Base-by-base conservation (phyloP, 1,140 invertebrate species). In the Macrobrachium rosenbergii region DNA sequence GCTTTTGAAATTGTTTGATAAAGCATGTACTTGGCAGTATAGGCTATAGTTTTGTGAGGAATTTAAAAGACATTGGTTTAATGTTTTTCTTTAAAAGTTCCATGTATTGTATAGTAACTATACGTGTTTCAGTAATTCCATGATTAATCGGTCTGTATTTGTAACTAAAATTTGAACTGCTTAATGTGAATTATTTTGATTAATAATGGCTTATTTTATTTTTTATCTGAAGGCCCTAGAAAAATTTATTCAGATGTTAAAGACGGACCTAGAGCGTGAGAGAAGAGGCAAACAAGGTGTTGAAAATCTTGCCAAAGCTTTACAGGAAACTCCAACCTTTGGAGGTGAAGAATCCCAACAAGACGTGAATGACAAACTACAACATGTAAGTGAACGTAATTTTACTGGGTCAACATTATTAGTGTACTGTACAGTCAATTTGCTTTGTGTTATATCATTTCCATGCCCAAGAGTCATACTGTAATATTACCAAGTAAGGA, bases 281-380 rank as follows among this genome's bases (percentile, higher is more conserved):
- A 93, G 95, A 84, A 95, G 96, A 90, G 96, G 96, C 0, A 95
- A 96, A 88, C 95, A 96, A 88, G 96, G 96, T 0, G 93, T 99
- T 10, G 96, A 98, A 91, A 98, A 97, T 86, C 92, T 99, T 6
- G 96, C 97, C 0, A 95, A 96, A 91, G 97, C 97, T n/a, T 96
- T 99, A 82, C 95, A 96, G 90, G 95, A 96, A 91, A 96, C 96
- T n/a, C 96, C 97, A 0, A 97, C 95, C 67, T 97, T 97, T 92
- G 97, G 96, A 28, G 95, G 95, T 59, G 96, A 97, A 90, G 97
- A 98, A 91, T 96, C 96, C 28, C 96, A 98, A 89, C 96, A 98
- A 91, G 98, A 97, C 90, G 96, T 98, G 14, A 95, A 94, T 72
- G 97, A 98, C 89, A 98, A 98, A 93, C 92, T 98, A 2, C 96